Conservation (phyloP, 1,140 invertebrate genomes). For the Sogatella furcifera region DNA sequence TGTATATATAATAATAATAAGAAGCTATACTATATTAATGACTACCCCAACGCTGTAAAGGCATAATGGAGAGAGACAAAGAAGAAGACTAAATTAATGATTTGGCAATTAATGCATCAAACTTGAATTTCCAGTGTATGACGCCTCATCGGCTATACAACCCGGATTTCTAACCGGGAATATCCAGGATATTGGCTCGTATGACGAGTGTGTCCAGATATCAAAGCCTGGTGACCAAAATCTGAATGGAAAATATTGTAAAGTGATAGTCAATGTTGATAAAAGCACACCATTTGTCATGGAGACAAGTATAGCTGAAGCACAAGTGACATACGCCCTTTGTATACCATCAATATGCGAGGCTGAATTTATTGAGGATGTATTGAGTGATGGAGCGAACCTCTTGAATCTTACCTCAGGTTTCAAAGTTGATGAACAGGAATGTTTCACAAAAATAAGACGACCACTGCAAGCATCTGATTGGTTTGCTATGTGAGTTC, state of each 20-base stretch:
- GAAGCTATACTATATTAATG: too few relatives aligned
- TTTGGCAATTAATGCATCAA: too few relatives aligned
- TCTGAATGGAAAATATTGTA: background rate
- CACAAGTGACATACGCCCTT: background rate
- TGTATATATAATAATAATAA: too few relatives aligned
- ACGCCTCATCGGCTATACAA: background rate
- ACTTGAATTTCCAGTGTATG: slow-evolving; percentile 9
- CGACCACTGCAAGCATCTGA: background rate
- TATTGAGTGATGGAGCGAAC: background rate
- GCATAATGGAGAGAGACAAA: too few relatives aligned
- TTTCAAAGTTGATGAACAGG: background rate
- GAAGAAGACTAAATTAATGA: too few relatives aligned
- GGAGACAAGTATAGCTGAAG: background rate
- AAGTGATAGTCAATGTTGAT: background rate
- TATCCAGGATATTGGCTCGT: background rate
- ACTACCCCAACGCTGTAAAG: too few relatives aligned
- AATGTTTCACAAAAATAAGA: background rate
- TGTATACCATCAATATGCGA: background rate
- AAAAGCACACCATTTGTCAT: background rate
- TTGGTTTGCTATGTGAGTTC: slow-evolving; percentile 2
- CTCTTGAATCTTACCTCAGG: background rate
- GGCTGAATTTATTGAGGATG: background rate
- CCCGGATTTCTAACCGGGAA: background rate
- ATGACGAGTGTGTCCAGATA: background rate
- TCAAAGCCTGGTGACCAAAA: background rate